These are phyloP conservation scores for Tipula unca DNA, from an alignment of 2,888 invertebrate genomes.

Conservation along the genomic window DNA sequence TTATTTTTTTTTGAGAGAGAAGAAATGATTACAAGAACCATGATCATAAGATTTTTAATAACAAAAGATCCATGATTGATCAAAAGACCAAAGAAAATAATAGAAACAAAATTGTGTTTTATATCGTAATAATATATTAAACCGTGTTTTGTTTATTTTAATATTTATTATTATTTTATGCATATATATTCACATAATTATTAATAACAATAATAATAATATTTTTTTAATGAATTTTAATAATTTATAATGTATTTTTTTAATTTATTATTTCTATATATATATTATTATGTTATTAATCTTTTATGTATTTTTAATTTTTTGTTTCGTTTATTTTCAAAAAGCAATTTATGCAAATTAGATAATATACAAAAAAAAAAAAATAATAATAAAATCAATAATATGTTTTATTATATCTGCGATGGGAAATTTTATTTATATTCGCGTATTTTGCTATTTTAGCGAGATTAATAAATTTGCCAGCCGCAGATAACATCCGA, in stretches of 20 bases:
- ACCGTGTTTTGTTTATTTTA: background rate
- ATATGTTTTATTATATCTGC: background rate
- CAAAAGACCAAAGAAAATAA: background rate
- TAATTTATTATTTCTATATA: background rate
- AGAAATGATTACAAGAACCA: background rate
- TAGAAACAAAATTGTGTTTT: background rate
- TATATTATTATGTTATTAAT: background rate
- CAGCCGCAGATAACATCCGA: background rate
- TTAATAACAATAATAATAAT: background rate
- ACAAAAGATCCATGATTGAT: slow-evolving; percentile 8
- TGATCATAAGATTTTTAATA: background rate
- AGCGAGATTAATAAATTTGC: background rate
- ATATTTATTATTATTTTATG: slow-evolving; percentile 4
- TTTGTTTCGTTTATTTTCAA: background rate
- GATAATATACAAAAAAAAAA: background rate
- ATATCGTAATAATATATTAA: too few relatives aligned
- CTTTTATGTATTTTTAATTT: background rate
- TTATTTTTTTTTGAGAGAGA: background rate
- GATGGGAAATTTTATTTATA: background rate
- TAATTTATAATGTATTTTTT: background rate
- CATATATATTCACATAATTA: slow-evolving; percentile 1
- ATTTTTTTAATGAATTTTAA: background rate
- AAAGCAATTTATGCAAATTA: background rate
- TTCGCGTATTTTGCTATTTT: background rate
- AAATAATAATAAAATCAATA: background rate